Conservation (phyloP, 2,797 vertebrate species). For the Miichthys miiuy region DNA sequence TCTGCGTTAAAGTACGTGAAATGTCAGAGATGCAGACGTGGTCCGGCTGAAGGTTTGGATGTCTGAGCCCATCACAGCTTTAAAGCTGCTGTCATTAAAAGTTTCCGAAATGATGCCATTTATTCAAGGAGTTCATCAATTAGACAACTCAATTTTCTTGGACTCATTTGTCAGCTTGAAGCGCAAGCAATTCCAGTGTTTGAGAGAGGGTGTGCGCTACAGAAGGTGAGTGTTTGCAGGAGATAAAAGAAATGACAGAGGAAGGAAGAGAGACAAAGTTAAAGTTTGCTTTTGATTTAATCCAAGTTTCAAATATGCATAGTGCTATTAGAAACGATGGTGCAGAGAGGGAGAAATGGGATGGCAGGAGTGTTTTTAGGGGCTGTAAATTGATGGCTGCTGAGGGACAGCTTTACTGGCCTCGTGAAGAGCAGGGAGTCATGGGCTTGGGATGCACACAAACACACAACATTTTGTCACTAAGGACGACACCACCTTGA, state of each 20-base stretch:
- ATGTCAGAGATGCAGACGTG: slow-evolving; percentile 41
- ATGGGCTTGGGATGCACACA: slow-evolving; percentile 38
- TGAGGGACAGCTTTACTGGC: slow-evolving; percentile 71
- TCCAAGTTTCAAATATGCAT: slow-evolving; percentile 71
- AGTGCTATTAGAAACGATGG: slow-evolving; percentile 55
- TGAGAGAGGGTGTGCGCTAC: slow-evolving; percentile 28
- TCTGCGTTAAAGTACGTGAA: slow-evolving; percentile 61
- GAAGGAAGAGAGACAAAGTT: slow-evolving; percentile 45
- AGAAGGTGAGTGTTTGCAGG: slow-evolving; percentile 54
- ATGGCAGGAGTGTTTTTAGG: slow-evolving; percentile 59
- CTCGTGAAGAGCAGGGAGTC: slow-evolving; percentile 70
- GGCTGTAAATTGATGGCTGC: slow-evolving; percentile 70
- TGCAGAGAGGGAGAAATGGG: not conserved
- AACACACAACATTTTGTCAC: slow-evolving; percentile 12
- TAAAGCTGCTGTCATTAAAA: slow-evolving; percentile 44
- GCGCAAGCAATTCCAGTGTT: slow-evolving; percentile 39
- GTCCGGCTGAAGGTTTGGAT: slow-evolving; percentile 39
- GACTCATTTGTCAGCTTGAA: slow-evolving; percentile 66
- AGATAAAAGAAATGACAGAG: slow-evolving; percentile 68
- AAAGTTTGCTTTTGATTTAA: slow-evolving; percentile 68
- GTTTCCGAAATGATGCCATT: slow-evolving; percentile 53
- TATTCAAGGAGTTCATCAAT: slow-evolving; percentile 68
- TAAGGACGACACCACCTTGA: slow-evolving; percentile 21
- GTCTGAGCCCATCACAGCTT: slow-evolving; percentile 16
- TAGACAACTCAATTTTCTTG: slow-evolving; percentile 59